These are phyloP conservation scores for Hypselothyrea guttata DNA, from an alignment of 2,888 invertebrate species.

Conservation along the genomic window DNA sequence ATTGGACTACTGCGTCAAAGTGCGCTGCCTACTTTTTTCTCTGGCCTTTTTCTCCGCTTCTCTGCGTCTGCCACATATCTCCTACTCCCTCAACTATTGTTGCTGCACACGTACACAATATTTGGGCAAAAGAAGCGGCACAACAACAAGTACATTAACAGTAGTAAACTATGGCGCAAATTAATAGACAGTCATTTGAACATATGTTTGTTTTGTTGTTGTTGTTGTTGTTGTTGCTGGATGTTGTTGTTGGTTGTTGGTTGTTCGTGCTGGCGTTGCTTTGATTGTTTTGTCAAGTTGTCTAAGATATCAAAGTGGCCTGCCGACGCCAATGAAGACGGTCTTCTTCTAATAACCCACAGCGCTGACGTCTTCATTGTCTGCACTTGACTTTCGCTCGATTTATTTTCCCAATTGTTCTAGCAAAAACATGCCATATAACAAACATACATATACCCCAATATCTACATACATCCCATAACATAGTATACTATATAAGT, in stretches of 20 bases:
- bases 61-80: constrained; percentile 5
- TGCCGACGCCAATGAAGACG: constrained; percentile 39
- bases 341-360: constrained; percentile 64
- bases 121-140: constrained; percentile 53
- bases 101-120: constrained; percentile 53
- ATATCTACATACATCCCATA: background rate
- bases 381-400: constrained; percentile 70
- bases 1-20: constrained; percentile 78
- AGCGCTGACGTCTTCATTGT: constrained; percentile 77
- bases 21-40: constrained; percentile 61
- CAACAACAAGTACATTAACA: constrained; percentile 37
- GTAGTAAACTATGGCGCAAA: constrained; percentile 61
- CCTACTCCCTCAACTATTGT: constrained; percentile 45
- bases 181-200: constrained; percentile 70
- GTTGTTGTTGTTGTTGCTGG: constrained; percentile 33
- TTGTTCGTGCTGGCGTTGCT: constrained; percentile 55
- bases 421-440: constrained; percentile 63
- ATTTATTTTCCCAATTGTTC: constrained; percentile 74
- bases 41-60: constrained; percentile 3
- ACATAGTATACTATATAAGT: constrained; percentile 6
- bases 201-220: constrained; percentile 47
- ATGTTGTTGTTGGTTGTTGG: constrained; percentile 32
- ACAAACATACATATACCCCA: constrained; percentile 7
- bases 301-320: constrained; percentile 72
- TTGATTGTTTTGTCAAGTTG: constrained; percentile 79